Conservation (phyloP, 1,140 invertebrate genomes). For the Drosophila bipectinata region DNA sequence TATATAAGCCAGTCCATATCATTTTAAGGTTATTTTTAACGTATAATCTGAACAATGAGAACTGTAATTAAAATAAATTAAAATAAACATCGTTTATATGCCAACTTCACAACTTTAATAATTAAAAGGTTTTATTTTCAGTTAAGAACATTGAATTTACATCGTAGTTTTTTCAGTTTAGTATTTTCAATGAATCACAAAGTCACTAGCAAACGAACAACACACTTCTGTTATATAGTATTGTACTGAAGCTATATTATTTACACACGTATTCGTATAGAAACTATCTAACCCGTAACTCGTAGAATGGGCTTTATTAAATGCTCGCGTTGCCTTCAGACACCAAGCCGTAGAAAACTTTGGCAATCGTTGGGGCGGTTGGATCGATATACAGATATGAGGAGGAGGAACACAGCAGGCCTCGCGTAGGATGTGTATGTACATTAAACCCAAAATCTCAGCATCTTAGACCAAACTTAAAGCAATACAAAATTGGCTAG, state of each 20-base stretch:
- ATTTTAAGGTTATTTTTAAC: background rate
- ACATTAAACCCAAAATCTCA: conserved; percentile 41
- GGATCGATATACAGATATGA: conserved; percentile 43
- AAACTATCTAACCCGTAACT: conserved; percentile 57
- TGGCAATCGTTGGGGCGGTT: conserved; percentile 26
- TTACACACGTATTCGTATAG: conserved; percentile 42
- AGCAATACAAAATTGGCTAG: conserved; percentile 60
- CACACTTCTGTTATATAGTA: conserved; percentile 47
- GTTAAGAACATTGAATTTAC: conserved; percentile 44
- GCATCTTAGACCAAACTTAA: conserved; percentile 59
- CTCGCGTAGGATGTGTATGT: conserved; percentile 31
- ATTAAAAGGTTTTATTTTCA: conserved; percentile 51
- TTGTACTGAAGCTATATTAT: conserved; percentile 40
- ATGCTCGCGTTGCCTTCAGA: conserved; percentile 64
- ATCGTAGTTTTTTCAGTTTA: conserved; percentile 17
- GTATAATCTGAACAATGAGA: no score
- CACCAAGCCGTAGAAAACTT: conserved; percentile 19
- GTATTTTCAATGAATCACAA: conserved; percentile 56
- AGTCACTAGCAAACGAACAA: conserved; percentile 49
- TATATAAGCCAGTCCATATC: background rate
- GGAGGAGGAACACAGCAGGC: conserved; percentile 13
- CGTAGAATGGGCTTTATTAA: conserved; percentile 52
- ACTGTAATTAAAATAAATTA: conserved; percentile 6
- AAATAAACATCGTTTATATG: conserved; percentile 8
- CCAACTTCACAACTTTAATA: conserved; percentile 21